Conservation (phyloP, 2,113 vertebrate genomes). For the Taurulus bubalis region DNA sequence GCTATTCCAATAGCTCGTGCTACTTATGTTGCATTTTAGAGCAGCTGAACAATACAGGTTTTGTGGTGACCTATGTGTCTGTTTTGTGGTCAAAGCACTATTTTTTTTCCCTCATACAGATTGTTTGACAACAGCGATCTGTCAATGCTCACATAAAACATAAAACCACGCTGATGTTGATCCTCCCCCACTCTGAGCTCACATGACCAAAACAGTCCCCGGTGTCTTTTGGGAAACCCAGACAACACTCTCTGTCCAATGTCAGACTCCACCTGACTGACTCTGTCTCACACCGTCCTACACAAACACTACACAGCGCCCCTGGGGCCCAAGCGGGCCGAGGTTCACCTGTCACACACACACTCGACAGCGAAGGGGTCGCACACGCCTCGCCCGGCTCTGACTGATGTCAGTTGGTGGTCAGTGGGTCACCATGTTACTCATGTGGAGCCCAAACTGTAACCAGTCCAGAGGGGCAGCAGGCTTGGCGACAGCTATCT, state of each 20-base stretch:
- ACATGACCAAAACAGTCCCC: constrained; percentile 12
- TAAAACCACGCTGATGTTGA: constrained; percentile 14
- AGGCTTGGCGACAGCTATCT: constrained; percentile 27
- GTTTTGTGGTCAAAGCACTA: background rate
- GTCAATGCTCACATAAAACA: background rate
- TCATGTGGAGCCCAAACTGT: constrained; percentile 29
- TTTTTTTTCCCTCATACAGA: background rate
- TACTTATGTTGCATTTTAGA: background rate
- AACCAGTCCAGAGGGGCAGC: constrained; percentile 20
- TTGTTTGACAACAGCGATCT: background rate
- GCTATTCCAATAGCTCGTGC: background rate
- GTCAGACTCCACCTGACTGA: constrained; percentile 15
- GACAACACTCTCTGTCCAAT: constrained; percentile 22
- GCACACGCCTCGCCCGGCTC: background rate
- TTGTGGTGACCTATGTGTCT: background rate
- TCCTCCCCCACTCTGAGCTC: constrained; percentile 22
- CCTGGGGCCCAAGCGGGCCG: constrained; percentile 6
- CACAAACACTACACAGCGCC: constrained; percentile 18
- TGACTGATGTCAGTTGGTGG: constrained; percentile 33
- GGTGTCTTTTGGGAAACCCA: constrained; percentile 28
- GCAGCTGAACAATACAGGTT: background rate
- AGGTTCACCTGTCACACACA: constrained; percentile 40
- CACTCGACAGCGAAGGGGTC: background rate
- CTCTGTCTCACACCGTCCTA: constrained; percentile 15
- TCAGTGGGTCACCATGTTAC: constrained; percentile 34